Evolutionary conservation across 1,140 invertebrate species (phyloP), one percentile per base, ranked within the genome.

Genomic region (Drosophila ogumai): DNA sequence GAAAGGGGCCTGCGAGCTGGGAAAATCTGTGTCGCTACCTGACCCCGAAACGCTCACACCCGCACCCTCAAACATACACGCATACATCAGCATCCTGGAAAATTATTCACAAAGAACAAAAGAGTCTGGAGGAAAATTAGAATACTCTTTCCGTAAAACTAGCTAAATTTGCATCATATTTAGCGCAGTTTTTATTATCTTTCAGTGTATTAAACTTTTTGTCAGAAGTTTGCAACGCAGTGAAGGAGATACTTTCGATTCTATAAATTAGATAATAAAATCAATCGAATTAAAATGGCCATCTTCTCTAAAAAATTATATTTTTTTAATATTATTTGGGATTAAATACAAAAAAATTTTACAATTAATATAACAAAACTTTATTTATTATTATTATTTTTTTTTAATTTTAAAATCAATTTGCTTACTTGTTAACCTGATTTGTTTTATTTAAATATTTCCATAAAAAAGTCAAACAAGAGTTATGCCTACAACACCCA

Each of bases 1-100:
- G 49, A 34, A 60, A 64, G 49, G 54, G 75, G 50, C 47, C 40
- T 55, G 32, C 15, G 44, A 47, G 36, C 59, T 55, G 55, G 57
- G 72, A 49, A 75, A 81, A 81, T 81, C 79, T 63, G 72, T 58
- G 67, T 15, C 49, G 57, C 74, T 82, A 82, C 79, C 79, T 82
- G 79, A 75, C 40, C 47, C 64, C 41, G 15, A 28, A 38, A 56
- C 10, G 56, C 50, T 63, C 75, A 55, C 65, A 63, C 57, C 56
- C 64, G 75, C 81, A 75, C 81, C 72, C 61, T 76, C 57, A 43
- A 40, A 49, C 32, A 22, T 31, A 19, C 9, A 28, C 17, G 19
- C 47, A 19, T 13, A 54, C 22, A 50, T n/a, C 44, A 43, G 32
- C 50, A 43, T 72, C 44, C 52, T 71, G 41, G 25, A 38, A 38